Evolutionary conservation across 2,113 vertebrate species (phyloP), one percentile per base, ranked within the genome.

Genomic region (Canis aureus): DNA sequence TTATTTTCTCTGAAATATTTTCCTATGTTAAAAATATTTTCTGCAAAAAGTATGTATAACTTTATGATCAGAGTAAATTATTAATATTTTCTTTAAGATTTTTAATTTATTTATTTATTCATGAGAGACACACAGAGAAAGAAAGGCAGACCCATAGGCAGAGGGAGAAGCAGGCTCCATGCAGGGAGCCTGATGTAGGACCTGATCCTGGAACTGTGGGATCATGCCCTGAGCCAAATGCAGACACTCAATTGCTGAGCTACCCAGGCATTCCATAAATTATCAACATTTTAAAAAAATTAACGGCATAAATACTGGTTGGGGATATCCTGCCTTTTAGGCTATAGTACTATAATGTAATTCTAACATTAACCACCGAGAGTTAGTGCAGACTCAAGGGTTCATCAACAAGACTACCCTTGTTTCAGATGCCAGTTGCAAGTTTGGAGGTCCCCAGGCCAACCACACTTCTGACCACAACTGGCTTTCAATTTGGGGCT

Each of bases 1-100:
- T 35, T 29, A 80, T 64, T 81, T 86, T 80, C 49, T 66, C 29
- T 49, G 16, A 23, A 81, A 43, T 74, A 64, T 35, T 80, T 94
- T 94, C 25, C 7, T 78, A n/a, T 35, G 55, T 94, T 82, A 74
- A 90, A 64, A 84, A 43, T 55, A 79, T 78, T 55, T 90, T 80
- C 25, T 79, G 62, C 32, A 49, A 73, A 64, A 32, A 2, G 79
- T 69, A 27, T 43, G 7, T 38, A 51, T 29, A 51, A 25, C 25
- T 91, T 78, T 29, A 49, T n/a, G 59, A 67, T 66, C 62, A 85
- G 25, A 91, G 69, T 86, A 62, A 85, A 60, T 43, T 43, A 43
- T 43, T 43, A 43, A 43, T 43, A 43, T 43, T 43, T 43, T 43
- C 43, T 6, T 43, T 43, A 43, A 43, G 43, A 43, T 43, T 43